phyloP scores from a whole-genome alignment of 2,113 vertebrate genomes.

The Petroica traversi region DNA sequence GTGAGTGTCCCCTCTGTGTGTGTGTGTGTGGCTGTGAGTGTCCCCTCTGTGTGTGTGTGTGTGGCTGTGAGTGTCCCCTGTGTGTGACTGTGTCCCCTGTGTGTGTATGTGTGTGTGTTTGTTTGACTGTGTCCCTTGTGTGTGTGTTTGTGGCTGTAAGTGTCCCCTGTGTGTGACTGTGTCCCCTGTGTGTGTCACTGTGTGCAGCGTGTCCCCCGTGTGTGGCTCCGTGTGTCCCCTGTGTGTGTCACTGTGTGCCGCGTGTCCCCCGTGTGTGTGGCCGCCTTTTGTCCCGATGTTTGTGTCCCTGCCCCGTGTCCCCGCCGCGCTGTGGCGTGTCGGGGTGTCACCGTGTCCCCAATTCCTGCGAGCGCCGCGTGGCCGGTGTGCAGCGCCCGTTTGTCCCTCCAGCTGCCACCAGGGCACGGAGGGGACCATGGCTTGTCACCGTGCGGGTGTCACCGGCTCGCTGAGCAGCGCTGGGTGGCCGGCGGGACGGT shows the following conservation, averaged over 20 bases:
- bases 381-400: too few relatives aligned
- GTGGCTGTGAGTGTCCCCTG: background rate
- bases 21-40: background rate
- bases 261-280: background rate
- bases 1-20: background rate
- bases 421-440: fast-evolving
- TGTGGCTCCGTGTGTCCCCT: background rate
- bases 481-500: background rate
- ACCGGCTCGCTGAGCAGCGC: fast-evolving
- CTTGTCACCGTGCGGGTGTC: background rate
- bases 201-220: background rate
- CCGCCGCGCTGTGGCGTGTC: fast-evolving
- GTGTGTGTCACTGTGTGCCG: too few relatives aligned
- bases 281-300: background rate
- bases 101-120: background rate
- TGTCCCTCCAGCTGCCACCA: too few relatives aligned
- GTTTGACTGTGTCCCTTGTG: too few relatives aligned
- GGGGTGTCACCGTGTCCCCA: too few relatives aligned
- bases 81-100: background rate
- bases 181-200: background rate
- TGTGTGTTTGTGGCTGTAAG: background rate
- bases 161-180: background rate
- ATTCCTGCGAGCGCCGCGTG: too few relatives aligned
- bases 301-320: background rate
- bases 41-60: too few relatives aligned